These are phyloP conservation scores for Nephrotoma flavescens DNA, from an alignment of 2,888 invertebrate species.

Conservation along the genomic window DNA sequence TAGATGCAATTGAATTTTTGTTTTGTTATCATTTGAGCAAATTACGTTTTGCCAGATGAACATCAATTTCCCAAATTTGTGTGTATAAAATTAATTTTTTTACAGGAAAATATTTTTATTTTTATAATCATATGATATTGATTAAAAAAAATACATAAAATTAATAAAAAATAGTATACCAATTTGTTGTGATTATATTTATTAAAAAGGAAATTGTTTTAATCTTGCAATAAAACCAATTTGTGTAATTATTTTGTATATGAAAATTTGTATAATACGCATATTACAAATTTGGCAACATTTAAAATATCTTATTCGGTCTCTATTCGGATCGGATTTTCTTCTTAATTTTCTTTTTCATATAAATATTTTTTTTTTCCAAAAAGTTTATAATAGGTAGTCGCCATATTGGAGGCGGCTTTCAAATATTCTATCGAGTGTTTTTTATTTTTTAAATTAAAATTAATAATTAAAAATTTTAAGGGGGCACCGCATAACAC, in stretches of 20 bases:
- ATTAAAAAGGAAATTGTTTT: not conserved
- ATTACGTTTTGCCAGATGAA: not conserved
- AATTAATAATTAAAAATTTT: slow-evolving; percentile 11
- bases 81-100: not conserved
- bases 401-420: slow-evolving; percentile 20
- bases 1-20: not conserved
- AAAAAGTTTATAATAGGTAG: not conserved
- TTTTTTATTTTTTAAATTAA: slow-evolving; percentile 16
- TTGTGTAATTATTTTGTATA: not conserved
- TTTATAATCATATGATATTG: not conserved
- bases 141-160: not conserved
- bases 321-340: not conserved
- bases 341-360: not conserved
- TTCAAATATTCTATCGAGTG: slow-evolving; percentile 17
- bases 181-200: not conserved
- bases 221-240: slow-evolving; percentile 3
- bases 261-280: not conserved
- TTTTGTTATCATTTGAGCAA: not conserved
- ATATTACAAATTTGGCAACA: slow-evolving; percentile 1
- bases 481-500: slow-evolving; percentile 18
- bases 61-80: not conserved
- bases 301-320: not conserved
- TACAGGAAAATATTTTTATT: not conserved
- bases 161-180: not conserved
- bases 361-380: not conserved